Evolutionary conservation across 1,140 invertebrate species (phyloP).

Genomic region (Drosophila ohnishii): DNA sequence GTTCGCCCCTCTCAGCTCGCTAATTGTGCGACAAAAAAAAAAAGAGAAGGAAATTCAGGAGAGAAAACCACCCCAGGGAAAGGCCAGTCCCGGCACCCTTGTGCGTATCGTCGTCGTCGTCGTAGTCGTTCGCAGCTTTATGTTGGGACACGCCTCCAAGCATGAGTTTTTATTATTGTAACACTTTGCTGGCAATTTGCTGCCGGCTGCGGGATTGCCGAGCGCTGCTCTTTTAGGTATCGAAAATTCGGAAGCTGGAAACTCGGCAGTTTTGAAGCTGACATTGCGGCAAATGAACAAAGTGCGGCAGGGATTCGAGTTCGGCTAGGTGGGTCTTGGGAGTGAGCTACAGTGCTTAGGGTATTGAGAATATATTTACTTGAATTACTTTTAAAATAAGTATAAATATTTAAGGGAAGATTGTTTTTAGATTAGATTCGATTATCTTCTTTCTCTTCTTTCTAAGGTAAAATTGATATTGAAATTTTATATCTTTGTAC

Average conservation of each 20-base stretch:
- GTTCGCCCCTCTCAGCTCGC: slow-evolving; percentile 16
- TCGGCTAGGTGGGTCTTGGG: slow-evolving; percentile 11
- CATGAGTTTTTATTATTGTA: slow-evolving; percentile 80
- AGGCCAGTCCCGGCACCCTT: slow-evolving; percentile 29
- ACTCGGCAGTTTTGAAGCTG: slow-evolving; percentile 17
- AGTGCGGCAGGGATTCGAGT: slow-evolving; percentile 23
- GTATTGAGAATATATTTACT: too few relatives aligned
- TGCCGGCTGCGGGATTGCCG: slow-evolving; percentile 62
- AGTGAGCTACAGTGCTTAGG: slow-evolving; percentile 4
- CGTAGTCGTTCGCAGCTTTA: slow-evolving; percentile 67
- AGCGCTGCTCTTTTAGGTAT: slow-evolving; percentile 26
- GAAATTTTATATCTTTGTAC: too few relatives aligned
- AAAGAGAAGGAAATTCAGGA: background rate
- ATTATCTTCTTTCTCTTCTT: too few relatives aligned
- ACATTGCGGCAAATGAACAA: slow-evolving; percentile 62
- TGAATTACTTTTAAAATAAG: too few relatives aligned
- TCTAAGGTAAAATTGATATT: too few relatives aligned
- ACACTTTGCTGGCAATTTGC: slow-evolving; percentile 79
- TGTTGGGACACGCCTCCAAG: slow-evolving; percentile 79
- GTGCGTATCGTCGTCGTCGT: slow-evolving; percentile 19
- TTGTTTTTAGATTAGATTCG: too few relatives aligned
- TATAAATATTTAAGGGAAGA: too few relatives aligned
- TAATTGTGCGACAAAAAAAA: slow-evolving; percentile 49
- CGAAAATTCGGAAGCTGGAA: slow-evolving; percentile 44
- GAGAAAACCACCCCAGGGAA: slow-evolving; percentile 31